Evolutionary conservation across 2,113 vertebrate genomes (phyloP), one percentile per base, ranked within the genome.

Genomic region (Manacus vitellinus): DNA sequence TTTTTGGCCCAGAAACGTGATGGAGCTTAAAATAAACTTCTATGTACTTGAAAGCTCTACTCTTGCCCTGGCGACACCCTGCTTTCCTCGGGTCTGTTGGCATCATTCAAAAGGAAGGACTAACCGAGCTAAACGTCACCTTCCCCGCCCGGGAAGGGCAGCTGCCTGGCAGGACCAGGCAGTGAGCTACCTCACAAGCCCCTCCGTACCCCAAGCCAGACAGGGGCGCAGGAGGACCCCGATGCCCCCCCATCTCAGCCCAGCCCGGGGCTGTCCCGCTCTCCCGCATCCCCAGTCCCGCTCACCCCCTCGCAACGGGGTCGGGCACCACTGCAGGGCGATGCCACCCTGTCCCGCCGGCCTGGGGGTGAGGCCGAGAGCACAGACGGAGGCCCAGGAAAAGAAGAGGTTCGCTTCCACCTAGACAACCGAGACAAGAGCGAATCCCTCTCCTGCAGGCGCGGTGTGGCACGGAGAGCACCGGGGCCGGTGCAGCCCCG

Each of bases 1-100:
- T 66, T 68, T 52, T 52, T 2, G 8, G 63, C 30, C 37, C 79
- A 70, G 37, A 72, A 80, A 65, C 0, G 2, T 9, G 11, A 72
- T 22, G 0, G 1, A 77, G 18, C 37, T 62, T 41, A n/a, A 66
- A 77, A 73, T 0, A 44, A 15, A 6, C 10, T 39, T 35, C 47
- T 2, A 55, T 0, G 1, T 17, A 25, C 43, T 85, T n/a, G 1
- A 3, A 65, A 82, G 30, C 21, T 13, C 24, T 51, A 3, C 6
- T 46, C 47, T 35, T 43, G 30, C 62, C 30, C 71, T 46, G 15
- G 24, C 3, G 3, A 28, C 41, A n/a, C 3, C 13, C 15, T 4
- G 1, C 11, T 49, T 37, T 5, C 19, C 55, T n/a, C 55, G 39
- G 11, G 2, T 18, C 3, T 9, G 6, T 0, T 10, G 27, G 16